phyloP scores from a whole-genome alignment of 2,797 vertebrate species.

The Lagodon rhomboides region DNA sequence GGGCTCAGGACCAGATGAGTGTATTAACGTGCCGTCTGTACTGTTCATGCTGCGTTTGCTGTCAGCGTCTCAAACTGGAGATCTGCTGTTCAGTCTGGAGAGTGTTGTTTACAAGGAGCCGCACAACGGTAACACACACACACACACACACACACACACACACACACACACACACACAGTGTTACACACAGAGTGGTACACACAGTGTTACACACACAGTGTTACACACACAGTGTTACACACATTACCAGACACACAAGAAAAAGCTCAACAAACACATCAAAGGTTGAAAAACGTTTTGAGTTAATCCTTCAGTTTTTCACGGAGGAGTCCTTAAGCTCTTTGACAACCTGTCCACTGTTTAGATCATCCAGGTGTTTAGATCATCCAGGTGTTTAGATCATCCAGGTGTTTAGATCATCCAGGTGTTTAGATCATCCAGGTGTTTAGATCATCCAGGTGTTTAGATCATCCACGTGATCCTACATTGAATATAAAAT shows the following conservation, averaged over 20 bases:
- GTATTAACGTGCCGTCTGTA: conserved; percentile 67
- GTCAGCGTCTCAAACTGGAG: conserved; percentile 88
- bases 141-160: conserved; percentile 42
- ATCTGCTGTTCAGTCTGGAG: conserved; percentile 93
- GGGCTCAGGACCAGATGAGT: not conserved
- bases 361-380: too few relatives aligned
- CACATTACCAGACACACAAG: not conserved
- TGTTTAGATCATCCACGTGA: too few relatives aligned
- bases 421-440: too few relatives aligned
- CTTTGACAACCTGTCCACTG: too few relatives aligned
- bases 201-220: not conserved
- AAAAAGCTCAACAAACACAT: too few relatives aligned
- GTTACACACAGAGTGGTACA: not conserved
- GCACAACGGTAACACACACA: conserved; percentile 88
- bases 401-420: too few relatives aligned
- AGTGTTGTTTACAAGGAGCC: conserved; percentile 92
- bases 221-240: not conserved
- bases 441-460: too few relatives aligned
- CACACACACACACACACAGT: conserved; percentile 20
- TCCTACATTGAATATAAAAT: too few relatives aligned
- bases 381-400: too few relatives aligned
- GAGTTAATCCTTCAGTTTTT: too few relatives aligned
- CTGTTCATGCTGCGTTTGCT: conserved; percentile 86
- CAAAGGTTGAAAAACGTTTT: too few relatives aligned
- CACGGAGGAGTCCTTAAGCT: too few relatives aligned